Base-by-base conservation (phyloP, 1,140 invertebrate species). In the Drosophila sechellia region DNA sequence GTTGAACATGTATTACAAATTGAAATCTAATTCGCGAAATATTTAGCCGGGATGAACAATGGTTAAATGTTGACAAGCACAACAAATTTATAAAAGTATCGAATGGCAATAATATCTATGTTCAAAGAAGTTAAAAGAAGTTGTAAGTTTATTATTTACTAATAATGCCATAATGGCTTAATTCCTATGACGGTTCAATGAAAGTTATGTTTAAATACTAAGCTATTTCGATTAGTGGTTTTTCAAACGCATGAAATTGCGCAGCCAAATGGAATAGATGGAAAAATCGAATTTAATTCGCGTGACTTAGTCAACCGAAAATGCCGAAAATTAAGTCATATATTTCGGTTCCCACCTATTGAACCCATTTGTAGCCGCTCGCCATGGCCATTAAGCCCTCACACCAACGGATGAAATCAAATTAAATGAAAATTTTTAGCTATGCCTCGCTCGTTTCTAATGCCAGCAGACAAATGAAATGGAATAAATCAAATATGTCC, bases 401-500 rank as follows among this genome's bases (percentile, higher is more conserved):
- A 40, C 10, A 10, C 45, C n/a, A 11, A 20, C 25, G 17, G 27
- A 25, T 34, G 20, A 70, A 70, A 70, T 70, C 50, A 53, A 71
- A 71, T 71, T 71, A 70, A 57, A 57, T 57, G 68, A 27, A 55
- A 70, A 57, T 70, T 69, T 57, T 48, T 43, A 71, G 31, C 65
- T 27, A 34, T 27, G 54, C 43, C 34, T 27, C 58, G 35, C 27
- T 46, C 12, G 42, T 46, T 35, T 48, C 50, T 22, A 69, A 70
- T 69, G 31, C 49, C 66, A 10, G 46, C 43, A 42, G 66, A 57
- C 64, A 70, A 48, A 17, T 50, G 68, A 57, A 70, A 71, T 71
- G 68, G 40, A 71, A 61, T 74, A 58, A 84, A 77, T 77, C 77
- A 68, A 60, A 73, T 70, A 57, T 71, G 42, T 71, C 43, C 68